These are phyloP conservation scores for Sarcophaga variegata DNA, from an alignment of 2,888 invertebrate species.

Conservation along the genomic window DNA sequence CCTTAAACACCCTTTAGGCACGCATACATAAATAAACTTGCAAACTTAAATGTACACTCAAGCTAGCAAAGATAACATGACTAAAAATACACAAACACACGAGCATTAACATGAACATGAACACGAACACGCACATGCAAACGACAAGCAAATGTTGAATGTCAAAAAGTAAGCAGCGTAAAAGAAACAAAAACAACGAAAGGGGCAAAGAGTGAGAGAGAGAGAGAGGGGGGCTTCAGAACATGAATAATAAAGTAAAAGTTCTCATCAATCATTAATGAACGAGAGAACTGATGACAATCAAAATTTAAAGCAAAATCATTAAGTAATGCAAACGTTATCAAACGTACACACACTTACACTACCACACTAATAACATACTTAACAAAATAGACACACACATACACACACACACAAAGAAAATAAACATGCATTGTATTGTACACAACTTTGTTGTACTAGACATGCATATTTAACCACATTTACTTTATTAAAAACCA, in stretches of 20 bases:
- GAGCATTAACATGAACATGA: conserved; percentile 12
- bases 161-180: not conserved
- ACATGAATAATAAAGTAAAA: conserved; percentile 8
- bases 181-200: not conserved
- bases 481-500: conserved; percentile 16
- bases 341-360: not conserved
- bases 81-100: conserved; percentile 17
- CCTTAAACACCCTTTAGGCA: conserved; percentile 49
- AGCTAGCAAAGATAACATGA: conserved; percentile 18
- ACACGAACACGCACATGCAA: not conserved
- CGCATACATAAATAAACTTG: conserved; percentile 3
- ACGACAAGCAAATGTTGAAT: not conserved
- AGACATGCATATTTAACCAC: conserved; percentile 16
- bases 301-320: conserved; percentile 47
- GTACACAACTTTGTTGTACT: not conserved
- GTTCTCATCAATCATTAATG: conserved; percentile 55
- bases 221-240: not conserved
- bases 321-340: conserved; percentile 15
- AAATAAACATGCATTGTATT: not conserved
- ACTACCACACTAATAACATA: not conserved
- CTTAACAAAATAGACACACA: not conserved
- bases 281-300: conserved; percentile 54
- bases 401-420: not conserved
- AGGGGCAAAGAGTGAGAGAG: not conserved
- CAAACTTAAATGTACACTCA: conserved; percentile 4